Conservation (phyloP, 2,113 vertebrate genomes). For the Hypomesus transpacificus region DNA sequence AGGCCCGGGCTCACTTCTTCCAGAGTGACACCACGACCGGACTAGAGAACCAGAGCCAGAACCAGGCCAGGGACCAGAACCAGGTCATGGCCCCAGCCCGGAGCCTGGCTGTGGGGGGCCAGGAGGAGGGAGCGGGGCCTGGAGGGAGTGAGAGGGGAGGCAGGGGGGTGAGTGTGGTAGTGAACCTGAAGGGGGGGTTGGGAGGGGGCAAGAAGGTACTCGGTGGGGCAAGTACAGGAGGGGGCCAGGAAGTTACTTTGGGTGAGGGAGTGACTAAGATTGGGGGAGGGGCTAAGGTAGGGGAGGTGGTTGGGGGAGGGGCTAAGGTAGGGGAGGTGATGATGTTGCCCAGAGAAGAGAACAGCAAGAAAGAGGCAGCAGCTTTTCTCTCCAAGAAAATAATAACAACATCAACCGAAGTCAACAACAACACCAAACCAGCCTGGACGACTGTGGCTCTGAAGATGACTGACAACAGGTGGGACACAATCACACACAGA, state of each 20-base stretch:
- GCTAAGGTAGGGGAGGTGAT: no score
- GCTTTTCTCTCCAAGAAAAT: not conserved
- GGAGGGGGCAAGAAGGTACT: not conserved
- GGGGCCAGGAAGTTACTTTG: no score
- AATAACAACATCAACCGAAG: slow-evolving; percentile 47
- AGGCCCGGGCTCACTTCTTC: slow-evolving; percentile 77
- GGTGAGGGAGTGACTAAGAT: not conserved
- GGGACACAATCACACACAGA: not conserved
- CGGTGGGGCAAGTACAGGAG: not conserved
- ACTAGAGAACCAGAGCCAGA: slow-evolving; percentile 20
- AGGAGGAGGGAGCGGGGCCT: slow-evolving; percentile 15
- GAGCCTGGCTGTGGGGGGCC: not conserved
- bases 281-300: slow-evolving; percentile 9
- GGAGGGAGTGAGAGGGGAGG: not conserved
- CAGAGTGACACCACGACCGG: not conserved
- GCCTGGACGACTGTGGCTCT: slow-evolving; percentile 9
- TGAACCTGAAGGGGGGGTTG: slow-evolving; percentile 14
- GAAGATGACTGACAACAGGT: slow-evolving; percentile 52
- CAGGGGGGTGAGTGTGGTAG: slow-evolving; percentile 33
- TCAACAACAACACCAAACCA: not conserved
- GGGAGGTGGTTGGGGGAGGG: slow-evolving; percentile 2
- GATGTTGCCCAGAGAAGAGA: no score
- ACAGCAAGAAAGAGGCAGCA: no score
- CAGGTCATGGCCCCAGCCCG: slow-evolving; percentile 8
- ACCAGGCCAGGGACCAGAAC: not conserved